Percentiles rank a stretch among this genome's conserved stretches.
Evolutionary conservation across 2,113 vertebrate genomes (phyloP).

Genomic region (Neogale vison): DNA sequence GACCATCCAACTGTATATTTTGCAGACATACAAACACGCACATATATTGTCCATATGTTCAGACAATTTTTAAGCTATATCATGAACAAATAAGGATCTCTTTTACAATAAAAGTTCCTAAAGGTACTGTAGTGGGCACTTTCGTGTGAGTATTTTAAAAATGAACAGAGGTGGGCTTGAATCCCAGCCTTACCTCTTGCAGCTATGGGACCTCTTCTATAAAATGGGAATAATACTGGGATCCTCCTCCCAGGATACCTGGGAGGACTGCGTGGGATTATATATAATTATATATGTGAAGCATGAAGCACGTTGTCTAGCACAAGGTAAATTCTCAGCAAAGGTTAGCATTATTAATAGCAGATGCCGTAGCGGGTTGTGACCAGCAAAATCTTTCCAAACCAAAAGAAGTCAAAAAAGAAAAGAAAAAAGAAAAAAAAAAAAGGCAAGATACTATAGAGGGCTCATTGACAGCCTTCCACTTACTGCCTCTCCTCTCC

Average conservation of each 20-base stretch:
- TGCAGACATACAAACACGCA: slow-evolving; percentile 79
- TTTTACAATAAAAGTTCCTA: slow-evolving; percentile 60
- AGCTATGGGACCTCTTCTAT: background rate
- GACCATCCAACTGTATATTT: slow-evolving; percentile 81
- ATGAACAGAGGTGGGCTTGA: background rate
- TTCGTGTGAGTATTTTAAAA: background rate
- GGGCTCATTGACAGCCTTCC: background rate
- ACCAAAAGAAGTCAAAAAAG: background rate
- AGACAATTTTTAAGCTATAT: slow-evolving; percentile 73
- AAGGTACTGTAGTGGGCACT: background rate
- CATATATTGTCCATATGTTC: slow-evolving; percentile 79
- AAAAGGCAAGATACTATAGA: background rate
- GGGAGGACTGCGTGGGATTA: background rate
- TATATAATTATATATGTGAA: too few relatives aligned
- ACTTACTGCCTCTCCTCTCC: background rate
- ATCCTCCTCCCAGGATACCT: background rate
- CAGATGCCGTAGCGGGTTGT: background rate
- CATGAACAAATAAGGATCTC: slow-evolving; percentile 73
- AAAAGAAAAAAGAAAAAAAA: background rate
- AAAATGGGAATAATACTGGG: background rate
- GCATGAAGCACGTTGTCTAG: background rate
- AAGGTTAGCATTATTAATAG: background rate
- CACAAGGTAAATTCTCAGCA: background rate
- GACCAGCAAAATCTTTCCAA: background rate
- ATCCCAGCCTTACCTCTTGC: background rate